Evolutionary conservation across 92 coral and sea anemone genomes (phyloP), one percentile per base, ranked within the genome.

Genomic region (Paragorgia papillata): DNA sequence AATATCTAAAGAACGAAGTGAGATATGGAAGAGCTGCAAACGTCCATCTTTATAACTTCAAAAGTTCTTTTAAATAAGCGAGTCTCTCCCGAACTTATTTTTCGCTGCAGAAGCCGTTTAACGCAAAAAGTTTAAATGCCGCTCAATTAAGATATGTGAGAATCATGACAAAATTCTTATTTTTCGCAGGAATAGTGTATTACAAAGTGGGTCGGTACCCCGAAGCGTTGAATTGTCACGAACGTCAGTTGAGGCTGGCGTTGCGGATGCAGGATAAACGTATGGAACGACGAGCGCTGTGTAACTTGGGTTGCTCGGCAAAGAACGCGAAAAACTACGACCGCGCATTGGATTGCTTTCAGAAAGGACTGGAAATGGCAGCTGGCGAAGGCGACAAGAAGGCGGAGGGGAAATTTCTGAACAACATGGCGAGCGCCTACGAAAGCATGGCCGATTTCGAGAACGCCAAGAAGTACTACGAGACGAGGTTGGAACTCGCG

Each of bases 341-440:
- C 60, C 83, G 83, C 15, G 99, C 99, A 12, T 64, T 91, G 22
- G 99, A 95, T 24, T 91, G 97, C 61, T 95, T 91, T 59, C 97
- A 91, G 69, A 89, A 95, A 75, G 99, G 99, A 14, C 86, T 95
- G 2, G 79, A 84, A 62, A 76, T 95, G 44, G 97, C 96, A 41
- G 85, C 85, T 40, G 81, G 80, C 17, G 82, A 91, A 26, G 81
- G 88, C 46, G 97, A 95, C 50, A 91, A 90, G 37, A 85, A 80
- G 1, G 97, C 97, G 20, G 97, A 95, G 81, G 97, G 92, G 18
- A 95, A 95, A 54, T 93, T 95, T n/a, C 74, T 95, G 48, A 95
- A 95, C 77, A 95, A 95, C 44, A 78, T 95, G 25, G 99, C 95
- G 22, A 91, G 92, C 43, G 90, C 92, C 56, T 89, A 76, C 49